Evolutionary conservation across 1,140 invertebrate species (phyloP).

Genomic region (Orchestia grillus): DNA sequence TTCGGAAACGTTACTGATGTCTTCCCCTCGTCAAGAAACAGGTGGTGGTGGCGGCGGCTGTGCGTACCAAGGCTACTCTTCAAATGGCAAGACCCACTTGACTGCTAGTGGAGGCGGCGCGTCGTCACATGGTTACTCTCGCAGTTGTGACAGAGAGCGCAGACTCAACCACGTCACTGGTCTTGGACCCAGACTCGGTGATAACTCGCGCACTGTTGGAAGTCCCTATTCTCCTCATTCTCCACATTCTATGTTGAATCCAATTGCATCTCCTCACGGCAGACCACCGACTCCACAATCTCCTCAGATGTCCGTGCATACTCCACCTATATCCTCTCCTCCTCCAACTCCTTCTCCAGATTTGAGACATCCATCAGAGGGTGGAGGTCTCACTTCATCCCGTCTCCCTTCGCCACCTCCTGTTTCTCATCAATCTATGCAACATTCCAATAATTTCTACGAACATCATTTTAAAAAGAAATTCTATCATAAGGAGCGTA

Average conservation of each 20-base stretch:
- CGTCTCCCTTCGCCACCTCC: slow-evolving; percentile 69
- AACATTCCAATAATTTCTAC: slow-evolving; percentile 62
- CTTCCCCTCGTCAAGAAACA: slow-evolving; percentile 3
- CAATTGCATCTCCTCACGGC: slow-evolving; percentile 65
- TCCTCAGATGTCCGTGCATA: slow-evolving; percentile 63
- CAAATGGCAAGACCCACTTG: neutral
- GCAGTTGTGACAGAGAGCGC: slow-evolving; percentile 26
- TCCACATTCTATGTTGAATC: slow-evolving; percentile 67
- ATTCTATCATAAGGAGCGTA: slow-evolving; percentile 80
- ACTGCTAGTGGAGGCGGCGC: neutral
- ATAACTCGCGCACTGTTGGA: slow-evolving; percentile 64
- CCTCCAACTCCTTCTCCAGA: slow-evolving; percentile 65
- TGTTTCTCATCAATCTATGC: slow-evolving; percentile 55
- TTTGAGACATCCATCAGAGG: slow-evolving; percentile 62
- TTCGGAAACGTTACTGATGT: slow-evolving; percentile 74
- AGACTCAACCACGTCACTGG: slow-evolving; percentile 51
- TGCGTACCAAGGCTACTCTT: neutral
- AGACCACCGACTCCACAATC: slow-evolving; percentile 65
- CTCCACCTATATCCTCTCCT: slow-evolving; percentile 66
- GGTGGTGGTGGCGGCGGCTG: slow-evolving; percentile 56
- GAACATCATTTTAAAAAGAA: slow-evolving; percentile 84
- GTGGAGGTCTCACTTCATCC: slow-evolving; percentile 71
- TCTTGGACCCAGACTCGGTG: neutral
- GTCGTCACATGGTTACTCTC: slow-evolving; percentile 15
- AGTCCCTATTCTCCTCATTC: slow-evolving; percentile 69